Conservation (phyloP, 2,113 vertebrate genomes). For the Coptodon rendalli region DNA sequence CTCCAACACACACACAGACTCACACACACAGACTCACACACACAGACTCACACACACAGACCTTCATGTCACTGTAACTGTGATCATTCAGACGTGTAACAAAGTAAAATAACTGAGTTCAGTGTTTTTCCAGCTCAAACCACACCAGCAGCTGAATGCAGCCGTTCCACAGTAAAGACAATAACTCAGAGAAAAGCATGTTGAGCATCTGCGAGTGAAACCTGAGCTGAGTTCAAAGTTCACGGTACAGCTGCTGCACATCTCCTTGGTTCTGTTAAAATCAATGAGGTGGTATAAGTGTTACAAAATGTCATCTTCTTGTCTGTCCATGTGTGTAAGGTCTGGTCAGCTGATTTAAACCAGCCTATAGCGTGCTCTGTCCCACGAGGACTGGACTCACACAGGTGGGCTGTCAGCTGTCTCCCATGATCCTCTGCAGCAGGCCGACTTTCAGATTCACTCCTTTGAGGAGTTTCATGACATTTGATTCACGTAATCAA, state of each 20-base stretch:
- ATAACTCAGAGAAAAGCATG: not conserved
- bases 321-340: not conserved
- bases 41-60: not conserved
- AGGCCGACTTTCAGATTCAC: not conserved
- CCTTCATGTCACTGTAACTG: not conserved
- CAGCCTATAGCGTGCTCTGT: not conserved
- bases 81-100: not conserved
- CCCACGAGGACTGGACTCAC: not conserved
- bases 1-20: not conserved
- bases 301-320: not conserved
- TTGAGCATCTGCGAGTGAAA: not conserved
- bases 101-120: not conserved
- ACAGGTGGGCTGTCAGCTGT: not conserved
- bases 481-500: not conserved
- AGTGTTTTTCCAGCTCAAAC: not conserved
- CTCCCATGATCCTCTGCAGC: not conserved
- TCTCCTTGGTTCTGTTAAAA: not conserved
- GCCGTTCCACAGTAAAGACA: not conserved
- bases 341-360: not conserved
- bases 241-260: not conserved
- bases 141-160: not conserved
- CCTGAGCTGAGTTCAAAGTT: not conserved
- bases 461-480: not conserved
- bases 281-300: not conserved
- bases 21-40: not conserved